These are phyloP conservation scores for Drepana falcataria DNA, from an alignment of 2,888 invertebrate species.

Conservation along the genomic window DNA sequence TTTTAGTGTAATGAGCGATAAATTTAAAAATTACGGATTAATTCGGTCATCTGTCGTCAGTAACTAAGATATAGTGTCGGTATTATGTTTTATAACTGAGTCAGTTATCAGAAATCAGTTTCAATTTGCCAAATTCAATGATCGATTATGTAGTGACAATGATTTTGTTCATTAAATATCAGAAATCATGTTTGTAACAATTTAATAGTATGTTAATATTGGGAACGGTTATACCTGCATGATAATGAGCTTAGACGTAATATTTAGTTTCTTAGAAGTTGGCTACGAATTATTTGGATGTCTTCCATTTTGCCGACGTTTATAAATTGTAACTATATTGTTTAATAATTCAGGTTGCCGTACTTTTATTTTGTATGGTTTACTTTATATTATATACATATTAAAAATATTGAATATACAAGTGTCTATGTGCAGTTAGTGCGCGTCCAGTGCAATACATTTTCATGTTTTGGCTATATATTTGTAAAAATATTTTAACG, in stretches of 20 bases:
- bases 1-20: not conserved
- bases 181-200: not conserved
- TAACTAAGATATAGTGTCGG: not conserved
- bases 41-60: not conserved
- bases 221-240: constrained; percentile 32
- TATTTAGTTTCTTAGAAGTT: constrained; percentile 61
- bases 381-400: constrained; percentile 17
- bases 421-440: constrained; percentile 50
- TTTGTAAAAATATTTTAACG: constrained; percentile 54
- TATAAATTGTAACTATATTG: constrained; percentile 21
- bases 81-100: not conserved
- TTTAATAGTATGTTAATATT: constrained; percentile 4
- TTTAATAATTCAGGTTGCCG: constrained; percentile 14
- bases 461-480: constrained; percentile 49
- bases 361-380: constrained; percentile 42
- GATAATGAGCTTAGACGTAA: constrained; percentile 50
- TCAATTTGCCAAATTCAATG: not conserved
- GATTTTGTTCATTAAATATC: not conserved
- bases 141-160: not conserved
- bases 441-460: constrained; percentile 71
- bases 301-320: constrained; percentile 67
- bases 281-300: constrained; percentile 77
- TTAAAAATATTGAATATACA: constrained; percentile 27
- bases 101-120: not conserved
- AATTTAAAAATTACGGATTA: not conserved